Base-by-base conservation (phyloP, 2,888 invertebrate species). In the Cryptus viduatorius region DNA sequence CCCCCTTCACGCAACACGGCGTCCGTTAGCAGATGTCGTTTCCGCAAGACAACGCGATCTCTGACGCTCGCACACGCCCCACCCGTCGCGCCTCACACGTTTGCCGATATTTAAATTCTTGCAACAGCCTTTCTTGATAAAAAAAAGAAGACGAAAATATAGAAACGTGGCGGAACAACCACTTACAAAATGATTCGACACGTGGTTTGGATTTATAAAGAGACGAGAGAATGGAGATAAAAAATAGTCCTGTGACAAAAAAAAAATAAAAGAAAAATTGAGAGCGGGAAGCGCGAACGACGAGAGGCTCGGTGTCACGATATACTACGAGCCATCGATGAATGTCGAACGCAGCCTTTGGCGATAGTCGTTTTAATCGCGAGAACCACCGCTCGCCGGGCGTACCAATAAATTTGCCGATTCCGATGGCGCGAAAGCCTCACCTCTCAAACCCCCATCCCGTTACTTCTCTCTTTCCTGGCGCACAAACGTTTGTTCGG, bases 21-120 rank as follows among this genome's bases (percentile, higher is more conserved):
- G 84, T 86, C 88, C 88, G 78, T 87, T 88, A 89, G 88, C 89
- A 90, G 88, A 90, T 90, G 89, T 89, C 89, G 87, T 88, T 89
- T 87, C 86, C 86, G 87, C 81, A 86, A 87, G 84, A 85, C 79
- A 79, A 79, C 78, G 79, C 77, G 82, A 68, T 12, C 61, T 5
- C n/a, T 75, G 12, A 12, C 76, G 65, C 56, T 16, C n/a, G n/a
- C 16, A n/a, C 37, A 37, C 37, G 1, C 4, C 37, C 37, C 5
- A 24, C 59, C 59, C 14, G 14, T 59, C 29, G 29, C 29, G 4
- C 31, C 14, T 24, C 14, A 56, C 59, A 48, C 69, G 31, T 50
- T 71, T 37, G n/a, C 48, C 19, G 61, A 69, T 50, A 61, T 79
- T 79, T 50, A 24, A 71, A 48, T 53, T 71, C 50, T 16, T 0